These are phyloP conservation scores for Theocolax elegans DNA, from an alignment of 1,140 invertebrate species.

Conservation along the genomic window DNA sequence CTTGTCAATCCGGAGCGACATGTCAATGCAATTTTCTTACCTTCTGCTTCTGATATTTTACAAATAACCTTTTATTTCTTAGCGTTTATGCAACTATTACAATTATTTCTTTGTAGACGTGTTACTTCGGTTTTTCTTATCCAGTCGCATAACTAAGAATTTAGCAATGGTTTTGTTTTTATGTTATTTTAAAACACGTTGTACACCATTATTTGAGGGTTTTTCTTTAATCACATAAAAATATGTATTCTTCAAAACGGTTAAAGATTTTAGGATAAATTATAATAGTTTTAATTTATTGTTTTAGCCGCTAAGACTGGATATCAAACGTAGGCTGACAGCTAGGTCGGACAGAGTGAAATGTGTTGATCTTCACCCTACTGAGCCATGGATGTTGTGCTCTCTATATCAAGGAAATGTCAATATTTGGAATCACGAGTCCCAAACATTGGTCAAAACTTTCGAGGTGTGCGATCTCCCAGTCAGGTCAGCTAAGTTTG, in stretches of 20 bases:
- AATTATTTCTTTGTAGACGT: too few relatives aligned
- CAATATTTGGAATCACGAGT: constrained; percentile 99
- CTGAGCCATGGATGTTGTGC: constrained; percentile 98
- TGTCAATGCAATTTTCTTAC: constrained; percentile 17
- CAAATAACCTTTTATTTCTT: too few relatives aligned
- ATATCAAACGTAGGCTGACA: constrained; percentile 97
- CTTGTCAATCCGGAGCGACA: background rate
- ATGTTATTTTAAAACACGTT: too few relatives aligned
- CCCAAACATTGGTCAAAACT: constrained; percentile 91
- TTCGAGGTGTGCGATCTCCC: constrained; percentile 97
- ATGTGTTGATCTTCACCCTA: constrained; percentile 96
- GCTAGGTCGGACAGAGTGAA: constrained; percentile 98
- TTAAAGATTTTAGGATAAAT: too few relatives aligned
- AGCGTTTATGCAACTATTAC: too few relatives aligned
- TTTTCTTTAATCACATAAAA: too few relatives aligned
- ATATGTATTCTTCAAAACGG: too few relatives aligned
- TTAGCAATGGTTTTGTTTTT: too few relatives aligned
- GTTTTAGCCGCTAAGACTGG: constrained; percentile 89
- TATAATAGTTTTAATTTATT: constrained; percentile 3
- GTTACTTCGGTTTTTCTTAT: too few relatives aligned
- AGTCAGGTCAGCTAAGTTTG: constrained; percentile 94
- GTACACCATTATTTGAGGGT: too few relatives aligned
- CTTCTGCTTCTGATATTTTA: constrained; percentile 6
- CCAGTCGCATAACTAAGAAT: too few relatives aligned
- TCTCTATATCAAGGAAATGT: constrained; percentile 99